Evolutionary conservation across 2,888 invertebrate species (phyloP).

Genomic region (Pyrochroa serraticornis): DNA sequence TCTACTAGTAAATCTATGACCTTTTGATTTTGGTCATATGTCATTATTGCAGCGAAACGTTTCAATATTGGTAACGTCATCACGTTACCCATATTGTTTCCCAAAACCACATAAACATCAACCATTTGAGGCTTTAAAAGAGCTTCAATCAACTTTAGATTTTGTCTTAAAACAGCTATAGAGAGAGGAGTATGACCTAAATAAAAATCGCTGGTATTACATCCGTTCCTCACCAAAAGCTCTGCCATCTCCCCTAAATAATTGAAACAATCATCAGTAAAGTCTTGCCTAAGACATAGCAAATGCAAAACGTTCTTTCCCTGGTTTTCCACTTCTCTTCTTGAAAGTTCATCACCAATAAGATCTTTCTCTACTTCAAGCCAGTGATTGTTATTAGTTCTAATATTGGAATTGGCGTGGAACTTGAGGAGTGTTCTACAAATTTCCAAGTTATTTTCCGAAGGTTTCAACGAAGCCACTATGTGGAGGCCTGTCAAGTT

Average conservation of each 20-base stretch:
- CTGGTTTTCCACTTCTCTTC: constrained; percentile 30
- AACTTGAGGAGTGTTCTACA: constrained; percentile 40
- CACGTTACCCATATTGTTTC: constrained; percentile 50
- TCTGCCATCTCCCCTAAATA: constrained; percentile 39
- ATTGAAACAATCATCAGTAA: constrained; percentile 36
- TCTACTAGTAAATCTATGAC: constrained; percentile 42
- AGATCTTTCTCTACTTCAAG: constrained; percentile 37
- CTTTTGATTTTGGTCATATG: constrained; percentile 36
- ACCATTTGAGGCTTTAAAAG: constrained; percentile 40
- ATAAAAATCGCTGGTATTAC: constrained; percentile 41
- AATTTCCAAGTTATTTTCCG: constrained; percentile 38
- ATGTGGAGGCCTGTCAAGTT: constrained; percentile 49
- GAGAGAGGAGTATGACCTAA: constrained; percentile 53
- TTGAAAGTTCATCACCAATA: constrained; percentile 30
- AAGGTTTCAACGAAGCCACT: constrained; percentile 41
- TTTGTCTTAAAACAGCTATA: constrained; percentile 51
- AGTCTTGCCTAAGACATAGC: constrained; percentile 51
- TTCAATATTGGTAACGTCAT: constrained; percentile 49
- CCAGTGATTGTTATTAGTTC: constrained; percentile 47
- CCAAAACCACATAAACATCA: constrained; percentile 46
- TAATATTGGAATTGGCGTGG: constrained; percentile 47
- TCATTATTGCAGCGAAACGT: constrained; percentile 42
- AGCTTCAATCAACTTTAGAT: constrained; percentile 41
- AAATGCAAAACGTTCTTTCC: constrained; percentile 55
- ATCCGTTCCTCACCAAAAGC: constrained; percentile 37